Evolutionary conservation across 1,140 invertebrate species (phyloP), one percentile per base, ranked within the genome.

Genomic region (Aradophagus sp.): DNA sequence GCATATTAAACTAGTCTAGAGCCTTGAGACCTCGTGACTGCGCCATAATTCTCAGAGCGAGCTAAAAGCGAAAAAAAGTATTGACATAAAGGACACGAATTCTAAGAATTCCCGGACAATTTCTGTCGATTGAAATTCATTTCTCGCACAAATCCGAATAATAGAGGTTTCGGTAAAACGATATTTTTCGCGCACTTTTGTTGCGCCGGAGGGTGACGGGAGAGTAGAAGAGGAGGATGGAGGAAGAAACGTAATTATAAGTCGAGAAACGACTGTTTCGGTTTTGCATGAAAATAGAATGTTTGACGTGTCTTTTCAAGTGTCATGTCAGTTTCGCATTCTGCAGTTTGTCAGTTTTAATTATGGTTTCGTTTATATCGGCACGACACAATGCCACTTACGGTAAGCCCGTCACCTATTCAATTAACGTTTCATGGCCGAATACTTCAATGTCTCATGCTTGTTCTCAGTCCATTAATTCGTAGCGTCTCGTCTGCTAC

Each of bases 361-460:
- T 63, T 70, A 59, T 38, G 52, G 53, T 71, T 71, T 65, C 42
- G 53, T 72, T 72, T 56, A 56, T 61, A 66, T 27, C 42, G 59
- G 55, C 45, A 32, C 32, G 48, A 66, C 47, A 63, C 56, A 63
- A 67, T 58, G 52, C 36, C 56, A 50, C 50, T 71, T 65, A 71
- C 59, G 47, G 45, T 63, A 70, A 70, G 58, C 52, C 59, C 32
- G 58, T 70, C 67, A 63, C 50, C 56, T 63, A 67, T 73, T 73
- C 62, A 73, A 67, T 73, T 73, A 67, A 73, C 58, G 58, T 73
- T 67, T 67, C 62, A 73, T 66, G 61, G 69, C 39, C 55, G 59
- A 72, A 72, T 72, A 72, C 68, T 72, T 72, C 53, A 65, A 56
- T 71, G 69, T 73, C 69, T 73, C 69, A 52, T 67, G 62, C 70